phyloP scores from a whole-genome alignment of 2,113 vertebrate genomes.

The Petaurus breviceps region DNA sequence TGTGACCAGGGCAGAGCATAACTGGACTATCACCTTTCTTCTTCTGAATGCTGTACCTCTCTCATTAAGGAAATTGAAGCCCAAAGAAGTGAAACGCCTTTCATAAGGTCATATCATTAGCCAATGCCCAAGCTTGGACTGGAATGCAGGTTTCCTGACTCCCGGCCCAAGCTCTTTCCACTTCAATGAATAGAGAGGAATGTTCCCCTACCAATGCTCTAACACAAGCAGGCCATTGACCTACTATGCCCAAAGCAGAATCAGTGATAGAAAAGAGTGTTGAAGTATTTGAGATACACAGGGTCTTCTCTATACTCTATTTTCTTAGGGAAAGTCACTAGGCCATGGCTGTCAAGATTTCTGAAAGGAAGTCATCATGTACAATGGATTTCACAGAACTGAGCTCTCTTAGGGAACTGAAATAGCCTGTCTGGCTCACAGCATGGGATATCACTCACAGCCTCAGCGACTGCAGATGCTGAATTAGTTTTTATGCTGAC shows the following conservation, averaged over 20 bases:
- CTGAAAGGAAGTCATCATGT: neutral
- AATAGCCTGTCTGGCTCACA: neutral
- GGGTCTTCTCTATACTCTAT: neutral
- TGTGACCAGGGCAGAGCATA: neutral
- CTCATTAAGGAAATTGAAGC: neutral
- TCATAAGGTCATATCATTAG: neutral
- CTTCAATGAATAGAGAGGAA: neutral
- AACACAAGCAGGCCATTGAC: neutral
- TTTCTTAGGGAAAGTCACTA: neutral
- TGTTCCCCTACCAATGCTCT: neutral
- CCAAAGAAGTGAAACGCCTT: no score
- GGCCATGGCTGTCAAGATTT: neutral
- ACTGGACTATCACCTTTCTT: neutral
- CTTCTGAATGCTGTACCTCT: no score
- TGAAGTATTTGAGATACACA: neutral
- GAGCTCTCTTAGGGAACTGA: neutral
- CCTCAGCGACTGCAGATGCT: neutral
- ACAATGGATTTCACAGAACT: neutral
- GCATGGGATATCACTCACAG: neutral
- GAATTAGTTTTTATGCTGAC: neutral
- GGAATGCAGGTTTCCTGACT: neutral
- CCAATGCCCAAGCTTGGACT: neutral
- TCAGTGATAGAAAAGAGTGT: neutral
- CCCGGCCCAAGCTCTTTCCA: neutral
- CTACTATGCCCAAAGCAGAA: neutral